These are phyloP conservation scores for Galagoides demidoff DNA, from an alignment of 2,797 vertebrate species.

Conservation along the genomic window DNA sequence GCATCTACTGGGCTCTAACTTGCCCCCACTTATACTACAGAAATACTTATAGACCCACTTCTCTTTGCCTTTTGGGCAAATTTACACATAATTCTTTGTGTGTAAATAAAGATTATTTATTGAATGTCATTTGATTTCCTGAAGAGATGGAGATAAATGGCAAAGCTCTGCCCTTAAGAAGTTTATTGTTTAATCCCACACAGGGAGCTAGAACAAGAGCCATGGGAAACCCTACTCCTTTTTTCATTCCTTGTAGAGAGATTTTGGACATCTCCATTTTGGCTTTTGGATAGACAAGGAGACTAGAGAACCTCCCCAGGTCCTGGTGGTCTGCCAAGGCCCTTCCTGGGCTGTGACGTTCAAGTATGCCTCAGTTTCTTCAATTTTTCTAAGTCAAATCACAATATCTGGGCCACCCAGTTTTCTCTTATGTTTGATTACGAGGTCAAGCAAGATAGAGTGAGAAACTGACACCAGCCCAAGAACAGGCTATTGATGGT, in stretches of 20 bases:
- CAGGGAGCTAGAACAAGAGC: not conserved
- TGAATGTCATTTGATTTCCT: not conserved
- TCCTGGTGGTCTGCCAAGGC: not conserved
- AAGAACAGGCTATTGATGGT: not conserved
- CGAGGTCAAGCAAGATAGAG: not conserved
- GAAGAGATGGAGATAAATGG: not conserved
- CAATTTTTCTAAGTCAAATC: not conserved
- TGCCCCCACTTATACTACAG: not conserved
- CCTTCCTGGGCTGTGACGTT: not conserved
- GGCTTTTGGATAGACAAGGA: conserved; percentile 13
- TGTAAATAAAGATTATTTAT: conserved; percentile 30
- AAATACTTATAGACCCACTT: not conserved
- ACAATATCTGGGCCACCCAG: not conserved
- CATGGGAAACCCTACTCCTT: not conserved
- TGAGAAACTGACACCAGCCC: not conserved
- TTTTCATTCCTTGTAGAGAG: not conserved
- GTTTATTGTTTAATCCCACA: not conserved
- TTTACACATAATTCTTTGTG: not conserved
- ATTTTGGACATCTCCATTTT: not conserved
- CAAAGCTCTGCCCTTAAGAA: not conserved
- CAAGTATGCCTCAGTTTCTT: not conserved
- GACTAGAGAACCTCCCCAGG: not conserved
- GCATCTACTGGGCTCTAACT: not conserved
- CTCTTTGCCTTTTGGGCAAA: not conserved
- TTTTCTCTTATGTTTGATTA: conserved; percentile 1